These are phyloP conservation scores for Artibeus lituratus DNA, from an alignment of 2,797 vertebrate genomes.

Conservation along the genomic window DNA sequence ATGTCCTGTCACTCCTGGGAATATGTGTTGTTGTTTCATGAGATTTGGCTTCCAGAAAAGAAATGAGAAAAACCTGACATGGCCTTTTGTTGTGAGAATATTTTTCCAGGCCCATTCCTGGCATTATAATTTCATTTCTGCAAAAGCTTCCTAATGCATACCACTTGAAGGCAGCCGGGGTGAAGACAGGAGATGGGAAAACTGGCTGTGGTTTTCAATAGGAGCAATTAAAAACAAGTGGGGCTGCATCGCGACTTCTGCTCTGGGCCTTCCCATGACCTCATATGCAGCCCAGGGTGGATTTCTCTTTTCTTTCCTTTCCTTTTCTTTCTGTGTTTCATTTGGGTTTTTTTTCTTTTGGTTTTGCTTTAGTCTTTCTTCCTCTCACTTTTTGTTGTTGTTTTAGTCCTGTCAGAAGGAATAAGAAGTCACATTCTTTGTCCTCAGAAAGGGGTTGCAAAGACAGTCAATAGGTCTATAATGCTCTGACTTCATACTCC, in stretches of 20 bases:
- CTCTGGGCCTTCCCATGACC: background rate
- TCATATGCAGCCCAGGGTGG: background rate
- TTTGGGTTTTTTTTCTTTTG: background rate
- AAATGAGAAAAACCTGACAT: conserved; percentile 41
- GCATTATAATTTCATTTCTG: conserved; percentile 5
- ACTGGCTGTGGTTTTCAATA: background rate
- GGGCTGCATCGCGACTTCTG: background rate
- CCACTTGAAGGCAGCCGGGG: background rate
- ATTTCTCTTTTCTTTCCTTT: background rate
- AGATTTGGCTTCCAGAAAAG: conserved; percentile 61
- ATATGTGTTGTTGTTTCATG: conserved; percentile 38
- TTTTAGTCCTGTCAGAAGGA: background rate
- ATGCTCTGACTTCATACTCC: background rate
- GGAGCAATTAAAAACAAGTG: background rate
- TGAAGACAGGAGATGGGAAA: background rate
- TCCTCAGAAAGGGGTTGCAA: background rate
- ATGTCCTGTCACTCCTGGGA: conserved; percentile 58
- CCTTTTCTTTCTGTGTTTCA: background rate
- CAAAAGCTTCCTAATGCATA: background rate
- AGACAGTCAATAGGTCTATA: background rate
- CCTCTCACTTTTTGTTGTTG: background rate
- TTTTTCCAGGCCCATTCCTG: conserved; percentile 31
- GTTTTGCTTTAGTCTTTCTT: background rate
- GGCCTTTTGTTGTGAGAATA: conserved; percentile 64
- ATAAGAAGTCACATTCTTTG: background rate